Conservation (phyloP, 2,888 invertebrate genomes). For the Caradrina clavipalpis region DNA sequence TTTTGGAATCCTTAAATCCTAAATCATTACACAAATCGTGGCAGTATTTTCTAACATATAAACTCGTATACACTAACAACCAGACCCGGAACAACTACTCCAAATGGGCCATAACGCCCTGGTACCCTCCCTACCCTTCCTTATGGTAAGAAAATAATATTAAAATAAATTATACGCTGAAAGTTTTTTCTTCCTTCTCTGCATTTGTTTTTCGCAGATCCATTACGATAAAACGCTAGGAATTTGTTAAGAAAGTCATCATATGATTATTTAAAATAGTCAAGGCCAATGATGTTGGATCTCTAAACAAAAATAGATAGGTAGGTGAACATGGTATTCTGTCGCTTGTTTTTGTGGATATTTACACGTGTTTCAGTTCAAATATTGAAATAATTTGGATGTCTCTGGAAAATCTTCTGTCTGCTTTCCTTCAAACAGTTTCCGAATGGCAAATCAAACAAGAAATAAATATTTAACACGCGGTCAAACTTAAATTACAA, state of each 20-base stretch:
- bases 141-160: neutral
- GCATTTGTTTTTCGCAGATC: slow-evolving; percentile 28
- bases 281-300: slow-evolving; percentile 42
- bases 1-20: too few species aligned
- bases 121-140: neutral
- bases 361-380: slow-evolving; percentile 7
- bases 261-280: slow-evolving; percentile 35
- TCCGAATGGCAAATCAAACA: neutral
- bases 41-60: too few species aligned
- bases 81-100: too few species aligned
- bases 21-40: too few species aligned
- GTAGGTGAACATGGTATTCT: slow-evolving; percentile 8
- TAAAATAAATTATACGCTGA: slow-evolving; percentile 5
- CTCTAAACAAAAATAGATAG: slow-evolving; percentile 22
- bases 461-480: too few species aligned
- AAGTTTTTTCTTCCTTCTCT: slow-evolving; percentile 26
- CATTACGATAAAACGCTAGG: slow-evolving; percentile 33
- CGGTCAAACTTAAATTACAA: neutral
- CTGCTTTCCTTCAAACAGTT: neutral
- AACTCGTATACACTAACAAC: too few species aligned
- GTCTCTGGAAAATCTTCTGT: neutral
- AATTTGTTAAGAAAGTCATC: slow-evolving; percentile 34
- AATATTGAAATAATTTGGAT: neutral
- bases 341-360: slow-evolving; percentile 20
- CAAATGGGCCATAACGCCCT: neutral